These are phyloP conservation scores for Drosophila bifasciata DNA, from an alignment of 1,140 invertebrate species.

Conservation along the genomic window DNA sequence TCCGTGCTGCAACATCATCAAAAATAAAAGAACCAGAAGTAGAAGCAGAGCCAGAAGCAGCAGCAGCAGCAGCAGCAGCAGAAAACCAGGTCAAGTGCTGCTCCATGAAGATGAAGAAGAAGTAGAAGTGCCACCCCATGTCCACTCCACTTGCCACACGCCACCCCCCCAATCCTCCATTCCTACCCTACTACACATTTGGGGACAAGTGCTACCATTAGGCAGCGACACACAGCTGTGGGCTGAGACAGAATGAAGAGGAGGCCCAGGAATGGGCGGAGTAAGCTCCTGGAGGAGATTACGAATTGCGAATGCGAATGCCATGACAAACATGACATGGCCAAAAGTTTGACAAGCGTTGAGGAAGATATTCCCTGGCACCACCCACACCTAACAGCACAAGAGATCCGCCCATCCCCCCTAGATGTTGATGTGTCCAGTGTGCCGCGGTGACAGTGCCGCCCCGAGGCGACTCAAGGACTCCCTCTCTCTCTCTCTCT, in stretches of 20 bases:
- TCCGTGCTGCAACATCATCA: conserved; percentile 11
- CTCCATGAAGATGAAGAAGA: conserved; percentile 48
- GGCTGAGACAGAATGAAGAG: conserved; percentile 8
- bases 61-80: not conserved
- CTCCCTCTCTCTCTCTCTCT: too few species aligned
- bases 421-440: not conserved
- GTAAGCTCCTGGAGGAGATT: too few species aligned
- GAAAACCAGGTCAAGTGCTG: conserved; percentile 63
- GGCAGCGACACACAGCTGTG: conserved; percentile 50
- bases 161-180: not conserved
- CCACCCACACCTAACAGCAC: too few species aligned
- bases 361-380: too few species aligned
- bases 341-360: conserved; percentile 54
- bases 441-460: too few species aligned
- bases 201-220: conserved; percentile 76
- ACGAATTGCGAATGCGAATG: too few species aligned
- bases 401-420: too few species aligned
- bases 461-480: too few species aligned
- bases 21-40: conserved; percentile 19
- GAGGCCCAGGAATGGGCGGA: not conserved
- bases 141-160: not conserved
- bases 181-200: too few species aligned
- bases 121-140: conserved; percentile 23
- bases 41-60: conserved; percentile 7
- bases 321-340: conserved; percentile 54